phyloP scores from a whole-genome alignment of 2,888 invertebrate genomes.

The Dendrolimus pini region DNA sequence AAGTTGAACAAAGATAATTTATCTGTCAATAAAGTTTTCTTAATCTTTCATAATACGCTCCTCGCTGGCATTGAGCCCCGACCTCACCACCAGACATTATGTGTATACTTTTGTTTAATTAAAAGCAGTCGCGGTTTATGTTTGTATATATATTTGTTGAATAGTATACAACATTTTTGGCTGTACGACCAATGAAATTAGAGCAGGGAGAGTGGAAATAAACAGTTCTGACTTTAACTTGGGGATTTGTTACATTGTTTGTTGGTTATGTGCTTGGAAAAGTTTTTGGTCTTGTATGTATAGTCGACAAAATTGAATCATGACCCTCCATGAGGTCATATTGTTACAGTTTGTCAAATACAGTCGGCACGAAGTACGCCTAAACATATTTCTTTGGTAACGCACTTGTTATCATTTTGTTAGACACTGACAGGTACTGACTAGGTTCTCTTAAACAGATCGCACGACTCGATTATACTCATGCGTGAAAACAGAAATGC shows the following conservation, averaged over 20 bases:
- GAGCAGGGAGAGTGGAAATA: neutral
- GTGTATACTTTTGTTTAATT: neutral
- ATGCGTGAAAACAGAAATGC: no score
- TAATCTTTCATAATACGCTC: neutral
- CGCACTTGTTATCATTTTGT: no score
- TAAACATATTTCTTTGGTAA: no score
- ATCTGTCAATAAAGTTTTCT: no score
- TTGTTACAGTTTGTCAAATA: no score
- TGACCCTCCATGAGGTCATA: no score
- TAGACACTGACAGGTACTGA: no score
- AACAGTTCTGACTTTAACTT: neutral
- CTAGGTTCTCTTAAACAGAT: no score
- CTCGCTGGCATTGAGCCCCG: neutral
- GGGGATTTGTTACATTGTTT: neutral
- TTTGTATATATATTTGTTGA: neutral
- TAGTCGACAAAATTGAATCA: no score
- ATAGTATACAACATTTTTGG: neutral
- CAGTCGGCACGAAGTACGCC: no score
- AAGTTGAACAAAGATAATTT: no score
- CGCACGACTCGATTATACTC: no score
- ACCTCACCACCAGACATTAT: neutral
- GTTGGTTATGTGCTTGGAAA: neutral
- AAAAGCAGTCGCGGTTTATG: neutral
- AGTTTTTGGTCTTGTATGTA: neutral
- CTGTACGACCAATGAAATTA: neutral